phyloP scores from a whole-genome alignment of 2,888 invertebrate species.

The Erebia aethiops region DNA sequence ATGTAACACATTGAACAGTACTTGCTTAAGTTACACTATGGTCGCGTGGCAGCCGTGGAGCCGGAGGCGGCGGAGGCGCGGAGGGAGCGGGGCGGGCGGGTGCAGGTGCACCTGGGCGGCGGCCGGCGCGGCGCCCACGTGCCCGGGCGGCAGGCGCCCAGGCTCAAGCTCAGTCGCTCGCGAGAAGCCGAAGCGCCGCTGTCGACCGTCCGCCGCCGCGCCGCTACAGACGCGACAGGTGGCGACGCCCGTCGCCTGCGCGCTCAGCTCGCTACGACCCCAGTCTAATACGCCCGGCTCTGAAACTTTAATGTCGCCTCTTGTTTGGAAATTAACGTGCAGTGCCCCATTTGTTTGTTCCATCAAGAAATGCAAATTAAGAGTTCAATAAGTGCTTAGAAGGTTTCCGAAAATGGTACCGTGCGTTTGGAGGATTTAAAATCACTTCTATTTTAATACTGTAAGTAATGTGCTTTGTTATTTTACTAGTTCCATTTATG shows the following conservation, averaged over 20 bases:
- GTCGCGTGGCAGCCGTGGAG: slow-evolving; percentile 17
- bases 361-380: slow-evolving; percentile 29
- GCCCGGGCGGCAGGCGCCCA: slow-evolving; percentile 60
- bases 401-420: slow-evolving; percentile 34
- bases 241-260: slow-evolving; percentile 72
- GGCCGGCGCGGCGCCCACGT: slow-evolving; percentile 70
- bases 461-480: slow-evolving; percentile 31
- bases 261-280: slow-evolving; percentile 55
- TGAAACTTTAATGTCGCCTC: slow-evolving; percentile 65
- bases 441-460: slow-evolving; percentile 27
- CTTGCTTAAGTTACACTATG: slow-evolving; percentile 20
- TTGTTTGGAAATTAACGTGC: slow-evolving; percentile 60
- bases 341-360: slow-evolving; percentile 49
- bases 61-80: slow-evolving; percentile 32
- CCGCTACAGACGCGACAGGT: slow-evolving; percentile 64
- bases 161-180: slow-evolving; percentile 52
- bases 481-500: neutral
- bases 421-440: slow-evolving; percentile 35
- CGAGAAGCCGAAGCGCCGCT: slow-evolving; percentile 11
- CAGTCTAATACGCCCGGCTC: slow-evolving; percentile 55
- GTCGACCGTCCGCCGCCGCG: slow-evolving; percentile 60
- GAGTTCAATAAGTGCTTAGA: slow-evolving; percentile 32
- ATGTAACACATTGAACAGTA: slow-evolving; percentile 19
- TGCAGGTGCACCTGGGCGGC: slow-evolving; percentile 73
- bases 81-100: slow-evolving; percentile 27